phyloP scores from a whole-genome alignment of 2,888 invertebrate genomes.

The Tinea pellionella region DNA sequence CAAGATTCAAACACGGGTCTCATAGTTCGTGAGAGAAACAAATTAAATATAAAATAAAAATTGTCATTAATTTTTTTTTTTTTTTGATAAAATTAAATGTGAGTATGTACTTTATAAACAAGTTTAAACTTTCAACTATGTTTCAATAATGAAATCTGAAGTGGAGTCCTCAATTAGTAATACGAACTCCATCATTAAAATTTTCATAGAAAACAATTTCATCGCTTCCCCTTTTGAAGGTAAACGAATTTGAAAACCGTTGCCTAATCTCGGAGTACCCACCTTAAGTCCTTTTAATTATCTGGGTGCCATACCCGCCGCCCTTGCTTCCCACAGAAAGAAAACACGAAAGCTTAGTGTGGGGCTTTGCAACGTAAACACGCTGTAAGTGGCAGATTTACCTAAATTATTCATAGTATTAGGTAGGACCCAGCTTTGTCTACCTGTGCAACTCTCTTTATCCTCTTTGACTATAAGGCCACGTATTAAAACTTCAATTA shows the following conservation, averaged over 20 bases:
- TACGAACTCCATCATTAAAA: constrained; percentile 42
- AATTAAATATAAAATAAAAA: too few relatives aligned
- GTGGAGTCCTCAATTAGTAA: constrained; percentile 11
- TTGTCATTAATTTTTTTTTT: too few relatives aligned
- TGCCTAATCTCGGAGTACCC: constrained; percentile 14
- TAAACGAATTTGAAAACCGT: constrained; percentile 13
- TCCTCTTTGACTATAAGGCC: neutral
- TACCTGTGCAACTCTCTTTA: constrained; percentile 7
- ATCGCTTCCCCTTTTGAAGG: constrained; percentile 36
- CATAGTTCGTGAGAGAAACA: too few relatives aligned
- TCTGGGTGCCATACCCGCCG: constrained; percentile 9
- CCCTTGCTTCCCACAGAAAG: constrained; percentile 6
- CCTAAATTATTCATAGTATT: constrained; percentile 40
- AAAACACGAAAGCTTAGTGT: constrained; percentile 12
- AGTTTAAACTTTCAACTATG: neutral
- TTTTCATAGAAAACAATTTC: constrained; percentile 62
- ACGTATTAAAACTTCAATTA: neutral
- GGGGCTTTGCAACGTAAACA: constrained; percentile 25
- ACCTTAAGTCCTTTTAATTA: constrained; percentile 17
- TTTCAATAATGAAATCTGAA: neutral
- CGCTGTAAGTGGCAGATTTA: constrained; percentile 32
- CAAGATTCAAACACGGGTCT: too few relatives aligned
- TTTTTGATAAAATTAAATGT: too few relatives aligned
- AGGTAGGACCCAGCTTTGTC: constrained; percentile 13
- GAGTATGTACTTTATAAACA: too few relatives aligned